Evolutionary conservation across 2,888 invertebrate genomes (phyloP).

Genomic region (Chamaedrilus cognettii): DNA sequence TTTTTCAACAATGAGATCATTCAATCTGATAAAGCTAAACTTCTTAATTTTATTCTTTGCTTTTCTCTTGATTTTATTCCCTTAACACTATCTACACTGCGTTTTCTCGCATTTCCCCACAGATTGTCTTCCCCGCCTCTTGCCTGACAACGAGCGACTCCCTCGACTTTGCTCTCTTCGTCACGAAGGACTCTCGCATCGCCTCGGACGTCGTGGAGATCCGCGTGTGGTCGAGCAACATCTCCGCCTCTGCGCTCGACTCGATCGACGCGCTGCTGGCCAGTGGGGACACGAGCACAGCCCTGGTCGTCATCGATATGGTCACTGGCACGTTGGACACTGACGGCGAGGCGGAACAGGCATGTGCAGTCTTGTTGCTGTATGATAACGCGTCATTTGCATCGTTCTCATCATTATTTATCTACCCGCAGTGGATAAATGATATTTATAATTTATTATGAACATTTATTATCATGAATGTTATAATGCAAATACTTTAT

Average conservation of each 20-base stretch:
- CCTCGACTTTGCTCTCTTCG: constrained; percentile 45
- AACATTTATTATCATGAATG: too few relatives aligned
- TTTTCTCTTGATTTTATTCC: too few relatives aligned
- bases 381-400: background rate
- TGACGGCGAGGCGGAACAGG: background rate
- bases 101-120: constrained; percentile 18
- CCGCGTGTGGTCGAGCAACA: constrained; percentile 33
- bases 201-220: constrained; percentile 37
- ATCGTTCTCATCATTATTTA: too few relatives aligned
- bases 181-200: constrained; percentile 41
- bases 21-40: too few relatives aligned
- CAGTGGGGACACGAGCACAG: constrained; percentile 35
- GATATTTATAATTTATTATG: too few relatives aligned
- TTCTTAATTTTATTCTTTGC: too few relatives aligned
- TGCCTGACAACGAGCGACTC: constrained; percentile 41
- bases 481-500: too few relatives aligned
- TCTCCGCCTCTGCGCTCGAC: constrained; percentile 26
- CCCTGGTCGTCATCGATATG: constrained; percentile 31
- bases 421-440: too few relatives aligned
- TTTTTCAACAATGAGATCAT: too few relatives aligned
- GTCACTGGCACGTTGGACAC: constrained; percentile 17
- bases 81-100: too few relatives aligned
- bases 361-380: background rate
- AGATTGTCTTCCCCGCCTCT: constrained; percentile 43
- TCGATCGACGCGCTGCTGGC: constrained; percentile 32